Evolutionary conservation across 2,113 vertebrate genomes (phyloP), one percentile per base, ranked within the genome.

Genomic region (Lamprotornis superbus): DNA sequence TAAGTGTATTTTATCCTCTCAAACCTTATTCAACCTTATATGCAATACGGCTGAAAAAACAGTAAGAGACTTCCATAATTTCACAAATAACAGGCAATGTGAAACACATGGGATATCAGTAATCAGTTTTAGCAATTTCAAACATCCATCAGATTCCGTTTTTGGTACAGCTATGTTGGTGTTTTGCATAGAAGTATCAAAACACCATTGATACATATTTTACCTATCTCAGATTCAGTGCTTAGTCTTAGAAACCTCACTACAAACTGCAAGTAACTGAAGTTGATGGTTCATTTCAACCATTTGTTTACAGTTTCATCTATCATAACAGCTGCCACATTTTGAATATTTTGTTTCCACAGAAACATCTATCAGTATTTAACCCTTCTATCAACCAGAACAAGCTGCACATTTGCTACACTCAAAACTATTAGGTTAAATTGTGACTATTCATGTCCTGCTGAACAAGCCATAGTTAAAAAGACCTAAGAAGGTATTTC

Each of bases 101-200:
- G 30, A 86, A 93, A 42, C 27, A 78, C 12, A 21, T 0, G 0
- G 8, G 10, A 4, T 24, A 56, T 15, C 10, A 77, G 11, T 60
- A 28, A 89, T 37, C n/a, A 57, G 49, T 31, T 80, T 61, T 4
- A 12, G 24, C 19, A 16, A 69, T 57, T 67, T 31, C 20, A 53
- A 64, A 15, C 8, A 69, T n/a, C 10, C 40, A 73, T n/a, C 74
- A 61, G 28, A 77, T 44, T 59, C 19, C 52, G 47, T 14, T 80
- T 94, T 33, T 33, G 24, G 35, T 25, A 83, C 30, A 5, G 30
- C 33, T 78, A 5, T 4, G 24, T 6, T 59, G 35, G 30, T 59
- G 15, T 33, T 91, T 30, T n/a, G 47, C 60, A 80, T 0, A 0
- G 1, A 8, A 77, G 15, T 15, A 83, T 31, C 22, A 35, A 47